These are phyloP conservation scores for Artibeus lituratus DNA, from an alignment of 2,797 vertebrate species.

Conservation along the genomic window DNA sequence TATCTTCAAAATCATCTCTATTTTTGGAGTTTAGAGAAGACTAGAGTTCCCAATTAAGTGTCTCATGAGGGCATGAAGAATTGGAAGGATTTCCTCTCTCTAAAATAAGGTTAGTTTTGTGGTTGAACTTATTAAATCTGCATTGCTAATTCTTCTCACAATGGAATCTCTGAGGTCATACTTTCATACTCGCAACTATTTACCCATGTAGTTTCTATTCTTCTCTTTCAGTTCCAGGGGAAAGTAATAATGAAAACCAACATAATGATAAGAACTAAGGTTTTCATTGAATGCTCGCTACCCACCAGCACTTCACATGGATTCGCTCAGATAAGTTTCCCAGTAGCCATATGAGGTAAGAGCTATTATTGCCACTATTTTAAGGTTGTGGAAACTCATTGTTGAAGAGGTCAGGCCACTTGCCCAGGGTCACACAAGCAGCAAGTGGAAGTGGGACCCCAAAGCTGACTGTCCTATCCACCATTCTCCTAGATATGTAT, in stretches of 20 bases:
- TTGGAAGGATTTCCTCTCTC: constrained; percentile 46
- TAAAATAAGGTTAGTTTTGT: constrained; percentile 42
- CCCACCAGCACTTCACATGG: neutral
- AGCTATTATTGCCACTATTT: neutral
- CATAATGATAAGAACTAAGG: neutral
- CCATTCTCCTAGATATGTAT: neutral
- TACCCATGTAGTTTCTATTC: neutral
- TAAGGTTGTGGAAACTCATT: neutral
- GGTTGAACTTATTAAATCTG: constrained; percentile 35
- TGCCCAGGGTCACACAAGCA: neutral
- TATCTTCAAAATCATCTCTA: constrained; percentile 36
- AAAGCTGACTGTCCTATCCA: neutral
- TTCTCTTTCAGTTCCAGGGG: neutral
- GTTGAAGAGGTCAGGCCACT: neutral
- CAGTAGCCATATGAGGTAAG: neutral
- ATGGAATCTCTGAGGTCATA: constrained; percentile 13
- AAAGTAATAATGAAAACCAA: neutral
- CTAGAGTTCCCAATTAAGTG: constrained; percentile 34
- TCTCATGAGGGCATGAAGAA: constrained; percentile 32
- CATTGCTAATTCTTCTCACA: constrained; percentile 20
- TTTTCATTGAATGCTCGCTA: neutral
- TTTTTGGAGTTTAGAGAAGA: constrained; percentile 57
- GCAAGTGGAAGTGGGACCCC: neutral
- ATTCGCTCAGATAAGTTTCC: neutral
- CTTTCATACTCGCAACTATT: neutral